Evolutionary conservation across 2,113 vertebrate genomes (phyloP).

Genomic region (Dinomys branickii): DNA sequence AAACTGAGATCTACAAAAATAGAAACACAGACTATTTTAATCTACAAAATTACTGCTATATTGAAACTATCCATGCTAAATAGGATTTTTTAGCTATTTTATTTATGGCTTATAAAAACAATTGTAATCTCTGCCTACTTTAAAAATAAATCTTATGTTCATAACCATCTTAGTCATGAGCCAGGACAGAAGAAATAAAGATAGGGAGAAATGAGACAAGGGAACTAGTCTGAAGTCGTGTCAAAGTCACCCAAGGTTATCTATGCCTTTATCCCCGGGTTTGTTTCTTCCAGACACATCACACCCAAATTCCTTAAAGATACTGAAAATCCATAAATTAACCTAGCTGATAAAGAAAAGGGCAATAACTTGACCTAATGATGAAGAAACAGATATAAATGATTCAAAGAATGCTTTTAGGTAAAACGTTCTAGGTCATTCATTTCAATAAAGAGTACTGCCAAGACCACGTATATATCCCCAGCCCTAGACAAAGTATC

Average conservation of each 20-base stretch:
- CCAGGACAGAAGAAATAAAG: background rate
- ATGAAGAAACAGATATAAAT: background rate
- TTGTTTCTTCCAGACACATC: background rate
- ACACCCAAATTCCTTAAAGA: background rate
- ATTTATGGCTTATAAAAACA: conserved; percentile 46
- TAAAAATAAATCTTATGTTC: conserved; percentile 25
- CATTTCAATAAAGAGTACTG: background rate
- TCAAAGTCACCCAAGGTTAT: background rate
- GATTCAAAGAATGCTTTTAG: background rate
- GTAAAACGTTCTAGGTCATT: background rate
- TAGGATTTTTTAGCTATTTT: conserved; percentile 43
- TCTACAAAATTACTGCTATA: background rate
- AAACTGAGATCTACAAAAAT: conserved; percentile 85
- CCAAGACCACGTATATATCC: background rate
- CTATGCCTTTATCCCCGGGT: background rate
- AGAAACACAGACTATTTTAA: conserved; percentile 69
- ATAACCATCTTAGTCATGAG: background rate
- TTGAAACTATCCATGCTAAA: conserved; percentile 58
- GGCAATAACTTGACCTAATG: background rate
- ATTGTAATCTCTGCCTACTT: conserved; percentile 48
- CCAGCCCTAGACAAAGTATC: background rate
- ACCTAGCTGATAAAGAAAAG: background rate
- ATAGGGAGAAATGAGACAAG: background rate
- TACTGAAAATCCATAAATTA: background rate
- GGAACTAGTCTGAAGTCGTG: background rate